Conservation (phyloP, 2,113 vertebrate genomes). For the Zosterops lateralis region DNA sequence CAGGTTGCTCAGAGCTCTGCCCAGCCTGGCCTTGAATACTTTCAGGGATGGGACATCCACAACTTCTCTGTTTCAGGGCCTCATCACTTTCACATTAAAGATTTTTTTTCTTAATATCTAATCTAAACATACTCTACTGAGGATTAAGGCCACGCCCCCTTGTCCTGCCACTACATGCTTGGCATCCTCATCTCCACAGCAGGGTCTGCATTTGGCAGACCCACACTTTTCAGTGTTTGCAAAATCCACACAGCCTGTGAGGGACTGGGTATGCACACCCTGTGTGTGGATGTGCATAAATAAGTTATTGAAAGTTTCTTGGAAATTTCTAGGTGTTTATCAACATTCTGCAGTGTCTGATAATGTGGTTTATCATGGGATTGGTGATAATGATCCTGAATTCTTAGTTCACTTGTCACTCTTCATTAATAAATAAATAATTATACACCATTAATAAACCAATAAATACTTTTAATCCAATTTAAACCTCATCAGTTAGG, state of each 20-base stretch:
- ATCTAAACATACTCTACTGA: neutral
- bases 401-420: neutral
- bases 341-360: neutral
- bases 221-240: neutral
- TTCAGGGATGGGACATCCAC: neutral
- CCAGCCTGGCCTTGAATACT: neutral
- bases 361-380: neutral
- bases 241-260: neutral
- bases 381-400: neutral
- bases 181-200: neutral
- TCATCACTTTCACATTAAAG: neutral
- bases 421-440: neutral
- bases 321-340: neutral
- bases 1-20: neutral
- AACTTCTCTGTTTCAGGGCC: neutral
- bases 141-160: neutral
- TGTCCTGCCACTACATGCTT: neutral
- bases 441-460: neutral
- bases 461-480: neutral
- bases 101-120: neutral
- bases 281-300: fast-evolving
- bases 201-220: neutral
- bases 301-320: neutral
- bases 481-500: neutral
- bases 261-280: too few relatives aligned